phyloP scores from a whole-genome alignment of 37 sponge, comb jelly and placozoan genomes.

The Cliona cf. orientalis region DNA sequence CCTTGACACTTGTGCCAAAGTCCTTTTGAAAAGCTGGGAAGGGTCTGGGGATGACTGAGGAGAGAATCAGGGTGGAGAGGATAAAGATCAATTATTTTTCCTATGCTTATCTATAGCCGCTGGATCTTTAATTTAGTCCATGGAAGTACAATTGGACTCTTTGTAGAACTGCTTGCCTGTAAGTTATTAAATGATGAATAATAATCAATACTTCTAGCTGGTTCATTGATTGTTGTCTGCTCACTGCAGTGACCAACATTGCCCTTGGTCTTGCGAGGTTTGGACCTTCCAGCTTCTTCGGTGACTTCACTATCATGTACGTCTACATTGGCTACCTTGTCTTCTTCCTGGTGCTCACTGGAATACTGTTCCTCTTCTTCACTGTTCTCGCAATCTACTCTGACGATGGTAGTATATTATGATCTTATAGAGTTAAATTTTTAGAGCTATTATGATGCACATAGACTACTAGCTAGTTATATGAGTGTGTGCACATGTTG shows the following conservation, averaged over 20 bases:
- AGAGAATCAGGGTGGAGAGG: too few relatives aligned
- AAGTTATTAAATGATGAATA: constrained; percentile 11
- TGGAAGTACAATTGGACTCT: constrained; percentile 47
- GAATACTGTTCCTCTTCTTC: background rate
- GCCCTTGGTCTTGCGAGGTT: constrained; percentile 28
- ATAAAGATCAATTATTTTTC: background rate
- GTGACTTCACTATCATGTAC: constrained; percentile 8
- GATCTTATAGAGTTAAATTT: too few relatives aligned
- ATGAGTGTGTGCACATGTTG: too few relatives aligned
- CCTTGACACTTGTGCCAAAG: constrained; percentile 3
- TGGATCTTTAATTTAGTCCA: constrained; percentile 75
- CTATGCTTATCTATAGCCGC: constrained; percentile 46
- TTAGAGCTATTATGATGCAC: too few relatives aligned
- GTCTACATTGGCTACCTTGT: constrained; percentile 24
- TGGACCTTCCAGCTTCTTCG: background rate
- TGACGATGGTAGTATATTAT: too few relatives aligned
- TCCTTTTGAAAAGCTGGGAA: too few relatives aligned
- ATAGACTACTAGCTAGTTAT: too few relatives aligned
- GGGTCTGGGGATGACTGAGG: too few relatives aligned
- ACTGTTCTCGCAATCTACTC: background rate
- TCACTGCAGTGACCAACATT: constrained; percentile 24
- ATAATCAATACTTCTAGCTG: background rate
- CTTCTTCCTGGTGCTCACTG: background rate
- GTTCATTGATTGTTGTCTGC: background rate
- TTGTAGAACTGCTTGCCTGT: constrained; percentile 50